phyloP scores from a whole-genome alignment of 2,797 vertebrate genomes.

The Anolis apletophallus region DNA sequence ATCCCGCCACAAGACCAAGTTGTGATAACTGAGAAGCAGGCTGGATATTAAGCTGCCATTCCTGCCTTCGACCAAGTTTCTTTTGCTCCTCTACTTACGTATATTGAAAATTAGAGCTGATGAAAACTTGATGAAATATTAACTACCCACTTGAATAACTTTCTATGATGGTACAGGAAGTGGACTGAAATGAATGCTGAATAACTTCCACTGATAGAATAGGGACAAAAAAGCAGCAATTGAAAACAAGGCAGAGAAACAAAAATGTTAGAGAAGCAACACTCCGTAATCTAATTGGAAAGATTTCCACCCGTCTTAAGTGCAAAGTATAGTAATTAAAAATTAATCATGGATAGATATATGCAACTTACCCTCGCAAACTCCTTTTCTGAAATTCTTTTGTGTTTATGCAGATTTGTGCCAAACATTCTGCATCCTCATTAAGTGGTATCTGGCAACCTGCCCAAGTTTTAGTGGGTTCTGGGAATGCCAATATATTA shows the following conservation, averaged over 20 bases:
- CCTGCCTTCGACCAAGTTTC: neutral
- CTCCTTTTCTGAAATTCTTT: constrained; percentile 59
- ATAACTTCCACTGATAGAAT: too few species aligned
- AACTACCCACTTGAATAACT: neutral
- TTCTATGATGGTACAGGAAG: neutral
- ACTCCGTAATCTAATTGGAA: constrained; percentile 30
- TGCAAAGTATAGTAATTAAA: constrained; percentile 71
- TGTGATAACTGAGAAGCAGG: neutral
- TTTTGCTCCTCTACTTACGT: neutral
- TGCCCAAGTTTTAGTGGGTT: constrained; percentile 79
- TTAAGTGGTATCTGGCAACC: constrained; percentile 81
- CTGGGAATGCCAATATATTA: constrained; percentile 83
- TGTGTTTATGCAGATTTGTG: constrained; percentile 72
- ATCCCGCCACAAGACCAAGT: neutral
- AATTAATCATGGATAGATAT: constrained; percentile 72
- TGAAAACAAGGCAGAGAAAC: neutral
- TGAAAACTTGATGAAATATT: neutral
- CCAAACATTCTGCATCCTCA: constrained; percentile 79
- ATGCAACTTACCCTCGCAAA: constrained; percentile 41
- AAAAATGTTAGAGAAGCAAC: neutral
- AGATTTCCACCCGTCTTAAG: constrained; percentile 53
- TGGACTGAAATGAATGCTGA: neutral
- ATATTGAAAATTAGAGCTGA: too few species aligned
- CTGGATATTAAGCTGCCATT: neutral
- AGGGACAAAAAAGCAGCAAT: neutral